Base-by-base conservation (phyloP, 2,888 invertebrate species). In the Trissoscelio sp. region DNA sequence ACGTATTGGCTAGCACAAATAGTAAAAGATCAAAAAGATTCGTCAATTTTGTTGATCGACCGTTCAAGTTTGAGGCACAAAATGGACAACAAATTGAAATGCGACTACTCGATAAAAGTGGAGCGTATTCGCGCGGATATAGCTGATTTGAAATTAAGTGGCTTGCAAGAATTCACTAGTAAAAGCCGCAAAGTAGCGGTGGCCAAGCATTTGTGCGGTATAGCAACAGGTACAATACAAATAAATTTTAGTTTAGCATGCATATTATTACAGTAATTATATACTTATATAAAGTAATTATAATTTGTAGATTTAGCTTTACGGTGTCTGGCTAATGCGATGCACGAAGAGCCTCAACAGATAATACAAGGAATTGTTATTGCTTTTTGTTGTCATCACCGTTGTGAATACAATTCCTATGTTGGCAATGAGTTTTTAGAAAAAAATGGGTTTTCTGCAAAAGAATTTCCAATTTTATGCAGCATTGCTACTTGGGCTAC, bases 351-450 rank as follows among this genome's bases (percentile, higher is more conserved):
- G 79, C 86, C 90, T 79, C 39, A 88, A 74, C 82, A 80, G 2
- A 91, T 92, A 87, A 86, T 93, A 87, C 79, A 83, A 64, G 96
- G 96, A 4, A 88, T 95, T 42, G 92, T 96, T 69, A 94, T 98
- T 89, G 97, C 98, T 1, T 94, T 97, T 18, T 98, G 98, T 91
- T 98, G 98, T 90, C 97, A 98, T 91, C 98, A 98, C 92, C 94
- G 95, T 84, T 97, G 97, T 90, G 93, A 94, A 44, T 96, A 95
- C 93, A 91, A 90, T 14, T 91, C 94, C 0, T 97, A 96, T 91
- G 93, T 95, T 1, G 96, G 96, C 0, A 94, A 94, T 86, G 85
- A 92, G 1, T 95, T 94, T 88, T 92, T 96, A 46, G 85, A 91
- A 82, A 91, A 92, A 79, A 88, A 92, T 78, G 93, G 93, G 2